Conservation (phyloP, 2,797 vertebrate genomes). For the Hydrocynus forskahlii region DNA sequence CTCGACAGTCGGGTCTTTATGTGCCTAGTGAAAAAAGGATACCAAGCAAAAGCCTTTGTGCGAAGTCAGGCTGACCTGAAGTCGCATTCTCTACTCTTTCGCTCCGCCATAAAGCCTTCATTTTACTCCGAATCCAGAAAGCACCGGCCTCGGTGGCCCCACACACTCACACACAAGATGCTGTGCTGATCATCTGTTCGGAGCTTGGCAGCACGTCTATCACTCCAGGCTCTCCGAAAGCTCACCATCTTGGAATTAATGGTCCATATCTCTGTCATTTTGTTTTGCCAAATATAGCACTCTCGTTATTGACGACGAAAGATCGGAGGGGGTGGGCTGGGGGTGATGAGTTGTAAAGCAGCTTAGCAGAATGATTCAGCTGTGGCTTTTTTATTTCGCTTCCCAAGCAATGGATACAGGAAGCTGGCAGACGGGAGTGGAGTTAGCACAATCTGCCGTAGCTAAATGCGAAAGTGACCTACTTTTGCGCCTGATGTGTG, state of each 20-base stretch:
- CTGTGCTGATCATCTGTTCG: background rate
- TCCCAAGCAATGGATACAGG: slow-evolving; percentile 64
- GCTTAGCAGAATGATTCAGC: slow-evolving; percentile 74
- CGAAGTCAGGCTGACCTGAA: slow-evolving; percentile 5
- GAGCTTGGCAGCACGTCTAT: slow-evolving; percentile 17
- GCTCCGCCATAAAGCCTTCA: slow-evolving; percentile 32
- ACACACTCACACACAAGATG: background rate
- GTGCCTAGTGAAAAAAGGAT: slow-evolving; percentile 53
- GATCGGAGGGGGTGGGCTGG: slow-evolving; percentile 45
- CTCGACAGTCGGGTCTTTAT: slow-evolving; percentile 70
- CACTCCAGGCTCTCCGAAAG: slow-evolving; percentile 5
- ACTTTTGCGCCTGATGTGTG: slow-evolving; percentile 68
- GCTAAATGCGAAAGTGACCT: slow-evolving; percentile 78
- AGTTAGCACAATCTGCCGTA: slow-evolving; percentile 69
- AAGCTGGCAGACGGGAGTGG: slow-evolving; percentile 53
- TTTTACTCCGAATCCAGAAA: slow-evolving; percentile 29
- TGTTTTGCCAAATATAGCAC: slow-evolving; percentile 32
- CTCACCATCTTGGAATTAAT: slow-evolving; percentile 36
- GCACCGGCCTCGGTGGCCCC: background rate
- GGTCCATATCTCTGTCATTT: slow-evolving; percentile 15
- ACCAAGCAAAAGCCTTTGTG: slow-evolving; percentile 49
- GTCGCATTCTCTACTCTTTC: slow-evolving; percentile 1
- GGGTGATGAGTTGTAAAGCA: slow-evolving; percentile 68
- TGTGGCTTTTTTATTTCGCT: slow-evolving; percentile 66
- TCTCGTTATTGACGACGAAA: slow-evolving; percentile 65